Conservation (phyloP, 2,888 invertebrate species). For the Hipparchia sbordonii region DNA sequence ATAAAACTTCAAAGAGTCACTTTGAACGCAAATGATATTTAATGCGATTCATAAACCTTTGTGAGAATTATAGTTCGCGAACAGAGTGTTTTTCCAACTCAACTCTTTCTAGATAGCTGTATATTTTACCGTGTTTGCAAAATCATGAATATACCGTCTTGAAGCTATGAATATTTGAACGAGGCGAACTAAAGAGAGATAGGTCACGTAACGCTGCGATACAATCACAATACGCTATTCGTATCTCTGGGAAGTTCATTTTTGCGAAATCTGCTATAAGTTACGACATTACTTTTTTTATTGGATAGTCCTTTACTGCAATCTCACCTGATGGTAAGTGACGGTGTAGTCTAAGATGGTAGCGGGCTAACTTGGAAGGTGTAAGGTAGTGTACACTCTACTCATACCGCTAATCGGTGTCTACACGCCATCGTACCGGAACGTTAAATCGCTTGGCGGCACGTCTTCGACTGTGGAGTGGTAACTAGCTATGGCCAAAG, state of each 20-base stretch:
- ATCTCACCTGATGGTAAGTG: too few species aligned
- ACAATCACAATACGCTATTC: not conserved
- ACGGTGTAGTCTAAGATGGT: too few species aligned
- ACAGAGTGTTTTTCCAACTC: not conserved
- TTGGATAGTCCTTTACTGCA: too few species aligned
- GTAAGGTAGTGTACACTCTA: too few species aligned
- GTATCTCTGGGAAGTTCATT: conserved; percentile 1
- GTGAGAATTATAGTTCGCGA: conserved; percentile 6
- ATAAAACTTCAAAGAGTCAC: not conserved
- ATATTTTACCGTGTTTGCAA: conserved; percentile 18
- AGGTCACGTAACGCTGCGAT: not conserved
- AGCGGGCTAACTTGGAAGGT: too few species aligned
- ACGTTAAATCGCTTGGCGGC: too few species aligned
- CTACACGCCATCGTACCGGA: too few species aligned
- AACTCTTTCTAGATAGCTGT: conserved; percentile 1
- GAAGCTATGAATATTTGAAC: conserved; percentile 8
- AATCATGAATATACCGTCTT: conserved; percentile 20
- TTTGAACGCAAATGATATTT: conserved; percentile 7
- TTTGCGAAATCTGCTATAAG: not conserved
- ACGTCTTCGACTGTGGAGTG: too few species aligned
- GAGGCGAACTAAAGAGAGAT: conserved; percentile 3
- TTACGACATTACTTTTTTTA: too few species aligned
- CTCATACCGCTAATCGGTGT: too few species aligned
- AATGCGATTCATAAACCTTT: not conserved
- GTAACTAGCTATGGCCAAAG: too few species aligned